These are phyloP conservation scores for Progne subis DNA, from an alignment of 2,113 vertebrate genomes.

Conservation along the genomic window DNA sequence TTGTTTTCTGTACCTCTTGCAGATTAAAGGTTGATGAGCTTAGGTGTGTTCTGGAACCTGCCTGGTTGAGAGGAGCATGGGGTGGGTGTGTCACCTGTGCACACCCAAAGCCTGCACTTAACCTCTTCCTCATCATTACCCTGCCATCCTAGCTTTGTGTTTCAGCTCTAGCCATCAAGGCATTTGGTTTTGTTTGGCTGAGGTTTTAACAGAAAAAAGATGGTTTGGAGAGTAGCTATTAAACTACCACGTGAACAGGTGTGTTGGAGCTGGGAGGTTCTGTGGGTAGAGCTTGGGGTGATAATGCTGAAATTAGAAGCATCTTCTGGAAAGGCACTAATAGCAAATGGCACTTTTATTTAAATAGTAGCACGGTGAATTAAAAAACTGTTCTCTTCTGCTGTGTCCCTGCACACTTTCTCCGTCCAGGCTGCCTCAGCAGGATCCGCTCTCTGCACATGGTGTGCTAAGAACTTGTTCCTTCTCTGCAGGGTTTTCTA, in stretches of 20 bases:
- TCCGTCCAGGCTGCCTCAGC: background rate
- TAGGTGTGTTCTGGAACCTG: background rate
- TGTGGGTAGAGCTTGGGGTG: background rate
- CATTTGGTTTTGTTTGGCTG: background rate
- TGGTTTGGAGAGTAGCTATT: background rate
- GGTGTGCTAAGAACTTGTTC: background rate
- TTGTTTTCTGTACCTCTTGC: background rate
- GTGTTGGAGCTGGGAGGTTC: background rate
- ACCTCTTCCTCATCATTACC: background rate
- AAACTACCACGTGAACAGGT: background rate
- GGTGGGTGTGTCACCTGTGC: no score
- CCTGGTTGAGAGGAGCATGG: accelerated
- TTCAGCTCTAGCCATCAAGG: background rate
- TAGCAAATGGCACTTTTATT: background rate
- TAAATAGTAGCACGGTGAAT: background rate
- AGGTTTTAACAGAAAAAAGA: background rate
- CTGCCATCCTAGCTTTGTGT: background rate
- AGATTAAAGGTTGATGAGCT: background rate
- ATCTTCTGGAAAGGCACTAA: background rate
- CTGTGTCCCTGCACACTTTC: background rate
- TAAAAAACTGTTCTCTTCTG: background rate
- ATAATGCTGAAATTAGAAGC: no score
- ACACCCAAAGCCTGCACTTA: background rate
- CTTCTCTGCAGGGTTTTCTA: background rate
- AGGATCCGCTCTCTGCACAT: background rate